Evolutionary conservation across 2,888 invertebrate species (phyloP).

Genomic region (Alcis repandata): DNA sequence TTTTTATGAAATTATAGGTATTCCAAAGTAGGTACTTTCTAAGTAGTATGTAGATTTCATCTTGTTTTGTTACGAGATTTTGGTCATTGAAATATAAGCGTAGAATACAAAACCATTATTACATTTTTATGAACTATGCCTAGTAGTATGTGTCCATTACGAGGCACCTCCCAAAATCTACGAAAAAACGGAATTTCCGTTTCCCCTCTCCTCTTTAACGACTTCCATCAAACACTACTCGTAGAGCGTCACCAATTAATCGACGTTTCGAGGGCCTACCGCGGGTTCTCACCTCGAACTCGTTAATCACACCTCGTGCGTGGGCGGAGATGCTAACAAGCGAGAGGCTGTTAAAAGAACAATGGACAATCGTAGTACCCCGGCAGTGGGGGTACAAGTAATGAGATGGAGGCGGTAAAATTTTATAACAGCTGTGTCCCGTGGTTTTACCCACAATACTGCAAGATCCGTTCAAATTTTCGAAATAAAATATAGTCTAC

Average conservation of each 20-base stretch:
- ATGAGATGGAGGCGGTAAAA: conserved; percentile 32
- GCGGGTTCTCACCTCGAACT: conserved; percentile 70
- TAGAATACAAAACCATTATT: too few species aligned
- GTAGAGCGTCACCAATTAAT: conserved; percentile 53
- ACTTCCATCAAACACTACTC: conserved; percentile 33
- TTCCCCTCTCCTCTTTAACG: background rate
- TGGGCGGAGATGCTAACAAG: conserved; percentile 73
- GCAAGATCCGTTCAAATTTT: too few species aligned
- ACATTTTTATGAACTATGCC: too few species aligned
- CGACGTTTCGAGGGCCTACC: conserved; percentile 58
- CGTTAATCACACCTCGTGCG: conserved; percentile 70
- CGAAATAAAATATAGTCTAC: too few species aligned
- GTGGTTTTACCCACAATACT: too few species aligned
- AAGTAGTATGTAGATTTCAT: too few species aligned
- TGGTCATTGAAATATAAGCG: too few species aligned
- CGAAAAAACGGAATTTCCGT: background rate
- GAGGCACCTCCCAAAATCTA: background rate
- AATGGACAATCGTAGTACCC: conserved; percentile 73
- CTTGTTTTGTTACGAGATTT: too few species aligned
- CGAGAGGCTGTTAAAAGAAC: conserved; percentile 82
- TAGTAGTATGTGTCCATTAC: too few species aligned
- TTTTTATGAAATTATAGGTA: too few species aligned
- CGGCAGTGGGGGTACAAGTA: conserved; percentile 38
- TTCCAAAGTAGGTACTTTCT: too few species aligned
- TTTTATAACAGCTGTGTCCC: too few species aligned